Conservation (phyloP, 2,888 invertebrate species). For the Chelonus formosanus region DNA sequence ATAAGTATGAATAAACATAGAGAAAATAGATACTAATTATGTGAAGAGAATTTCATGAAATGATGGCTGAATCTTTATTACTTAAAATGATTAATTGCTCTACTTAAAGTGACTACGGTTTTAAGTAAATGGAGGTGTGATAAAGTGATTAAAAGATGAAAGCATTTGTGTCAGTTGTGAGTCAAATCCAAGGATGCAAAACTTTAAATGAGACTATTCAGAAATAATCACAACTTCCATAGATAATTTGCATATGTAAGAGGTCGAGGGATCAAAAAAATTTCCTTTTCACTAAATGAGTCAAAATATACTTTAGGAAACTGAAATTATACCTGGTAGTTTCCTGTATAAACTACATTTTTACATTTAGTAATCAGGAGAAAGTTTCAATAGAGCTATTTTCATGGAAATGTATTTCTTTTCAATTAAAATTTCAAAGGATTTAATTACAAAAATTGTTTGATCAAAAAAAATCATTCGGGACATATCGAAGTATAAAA, state of each 20-base stretch:
- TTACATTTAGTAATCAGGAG: constrained; percentile 1
- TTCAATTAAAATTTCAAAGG: background rate
- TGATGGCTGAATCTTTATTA: constrained; percentile 36
- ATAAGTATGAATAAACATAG: too few relatives aligned
- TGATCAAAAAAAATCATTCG: too few relatives aligned
- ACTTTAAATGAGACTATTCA: constrained; percentile 47
- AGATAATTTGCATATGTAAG: constrained; percentile 48
- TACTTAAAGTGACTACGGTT: background rate
- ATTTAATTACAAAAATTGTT: too few relatives aligned
- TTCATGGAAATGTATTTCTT: constrained; percentile 2
- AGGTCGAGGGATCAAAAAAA: constrained; percentile 45
- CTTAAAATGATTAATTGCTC: constrained; percentile 42
- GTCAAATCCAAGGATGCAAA: constrained; percentile 29
- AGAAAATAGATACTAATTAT: background rate
- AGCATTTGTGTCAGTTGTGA: constrained; percentile 33
- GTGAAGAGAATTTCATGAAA: background rate
- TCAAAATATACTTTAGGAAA: constrained; percentile 43
- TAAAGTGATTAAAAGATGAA: constrained; percentile 34
- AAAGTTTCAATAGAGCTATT: background rate
- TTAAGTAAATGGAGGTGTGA: constrained; percentile 14
- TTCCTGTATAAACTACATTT: constrained; percentile 16
- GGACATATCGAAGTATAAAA: too few relatives aligned
- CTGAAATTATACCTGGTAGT: constrained; percentile 34
- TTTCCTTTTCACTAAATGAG: constrained; percentile 43
- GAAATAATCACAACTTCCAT: constrained; percentile 37